A percentile compares a stretch with the other conserved stretches of the same genome.
Conservation (phyloP, 2,113 vertebrate genomes). For the Leptodactylus fuscus region DNA sequence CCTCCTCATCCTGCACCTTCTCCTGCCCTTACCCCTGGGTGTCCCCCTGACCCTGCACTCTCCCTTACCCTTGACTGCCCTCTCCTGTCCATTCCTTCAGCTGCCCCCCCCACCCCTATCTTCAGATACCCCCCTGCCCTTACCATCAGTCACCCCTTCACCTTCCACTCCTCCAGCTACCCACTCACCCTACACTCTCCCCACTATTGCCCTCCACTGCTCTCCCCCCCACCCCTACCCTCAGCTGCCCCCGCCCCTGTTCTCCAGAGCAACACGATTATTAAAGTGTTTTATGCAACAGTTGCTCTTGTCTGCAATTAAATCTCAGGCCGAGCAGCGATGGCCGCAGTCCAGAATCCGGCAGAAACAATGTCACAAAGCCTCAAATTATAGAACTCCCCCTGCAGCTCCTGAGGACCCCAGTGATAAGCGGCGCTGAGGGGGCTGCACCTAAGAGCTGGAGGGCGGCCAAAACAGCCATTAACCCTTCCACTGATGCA, state of each 20-base stretch:
- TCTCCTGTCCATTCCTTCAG: too few relatives aligned
- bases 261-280: background rate
- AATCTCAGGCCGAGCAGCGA: rapidly evolving
- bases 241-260: background rate
- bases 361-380: constrained; percentile 34
- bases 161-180: too few relatives aligned
- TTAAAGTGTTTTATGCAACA: constrained; percentile 53
- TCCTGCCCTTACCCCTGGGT: too few relatives aligned
- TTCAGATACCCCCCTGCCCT: too few relatives aligned
- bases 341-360: background rate
- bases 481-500: constrained; percentile 7
- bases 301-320: constrained; percentile 54
- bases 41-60: too few relatives aligned
- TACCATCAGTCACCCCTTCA: too few relatives aligned
- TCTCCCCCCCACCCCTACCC: background rate
- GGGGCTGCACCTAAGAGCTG: background rate
- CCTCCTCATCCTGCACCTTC: too few relatives aligned
- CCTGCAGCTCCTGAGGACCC: too few relatives aligned
- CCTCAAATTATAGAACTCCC: constrained; percentile 32
- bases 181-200: too few relatives aligned
- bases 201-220: too few relatives aligned
- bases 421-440: background rate
- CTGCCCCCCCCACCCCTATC: too few relatives aligned
- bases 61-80: too few relatives aligned
- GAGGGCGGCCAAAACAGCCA: background rate